Percentiles rank a stretch among this genome's conserved stretches.
These are phyloP conservation scores for Drosophila quasianomalipes DNA, from an alignment of 2,888 invertebrate genomes.

Conservation along the genomic window DNA sequence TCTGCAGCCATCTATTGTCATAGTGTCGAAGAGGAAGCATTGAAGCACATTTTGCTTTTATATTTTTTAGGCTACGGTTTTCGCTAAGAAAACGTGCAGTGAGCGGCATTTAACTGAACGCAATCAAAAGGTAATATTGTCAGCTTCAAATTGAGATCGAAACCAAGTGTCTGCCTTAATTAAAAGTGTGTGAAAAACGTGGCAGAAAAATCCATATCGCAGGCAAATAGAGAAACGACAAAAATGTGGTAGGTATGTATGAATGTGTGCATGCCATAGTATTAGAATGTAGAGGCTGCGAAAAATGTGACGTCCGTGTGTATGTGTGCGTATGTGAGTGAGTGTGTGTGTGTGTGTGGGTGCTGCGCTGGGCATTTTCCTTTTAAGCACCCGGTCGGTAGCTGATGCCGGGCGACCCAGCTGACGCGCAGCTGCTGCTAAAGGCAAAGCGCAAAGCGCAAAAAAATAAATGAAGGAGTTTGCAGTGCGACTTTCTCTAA, in stretches of 20 bases:
- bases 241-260: conserved; percentile 73
- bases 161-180: conserved; percentile 49
- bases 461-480: conserved; percentile 14
- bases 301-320: conserved; percentile 54
- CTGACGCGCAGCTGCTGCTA: conserved; percentile 44
- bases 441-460: conserved; percentile 4
- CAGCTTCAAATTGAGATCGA: conserved; percentile 53
- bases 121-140: conserved; percentile 59
- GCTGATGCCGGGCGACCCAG: conserved; percentile 45
- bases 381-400: conserved; percentile 25
- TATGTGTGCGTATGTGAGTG: conserved; percentile 15
- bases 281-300: conserved; percentile 58
- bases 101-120: conserved; percentile 38
- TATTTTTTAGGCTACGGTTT: conserved; percentile 49
- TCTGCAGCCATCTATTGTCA: conserved; percentile 77
- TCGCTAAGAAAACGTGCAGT: conserved; percentile 31
- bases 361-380: conserved; percentile 75
- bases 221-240: conserved; percentile 55
- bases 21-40: conserved; percentile 70
- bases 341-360: conserved; percentile 65
- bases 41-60: conserved; percentile 72
- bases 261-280: conserved; percentile 34
- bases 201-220: conserved; percentile 73
- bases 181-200: conserved; percentile 75
- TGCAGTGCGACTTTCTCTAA: conserved; percentile 16